phyloP scores from a whole-genome alignment of 2,797 vertebrate species.

The Helostoma temminkii region DNA sequence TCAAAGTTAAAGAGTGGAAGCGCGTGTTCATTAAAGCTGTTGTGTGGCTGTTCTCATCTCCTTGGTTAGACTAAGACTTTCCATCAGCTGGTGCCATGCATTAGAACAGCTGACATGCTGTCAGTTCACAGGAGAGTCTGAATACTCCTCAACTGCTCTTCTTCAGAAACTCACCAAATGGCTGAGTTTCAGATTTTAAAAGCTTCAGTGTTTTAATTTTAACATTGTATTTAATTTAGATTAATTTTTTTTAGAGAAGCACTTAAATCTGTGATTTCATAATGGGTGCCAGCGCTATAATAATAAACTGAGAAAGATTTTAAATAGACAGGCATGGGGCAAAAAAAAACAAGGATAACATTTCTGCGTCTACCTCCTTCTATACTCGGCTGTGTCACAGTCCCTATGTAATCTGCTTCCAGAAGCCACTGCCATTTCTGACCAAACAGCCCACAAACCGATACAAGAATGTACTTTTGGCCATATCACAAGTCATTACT shows the following conservation, averaged over 20 bases:
- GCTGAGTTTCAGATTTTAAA: conserved; percentile 2
- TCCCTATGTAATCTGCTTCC: not conserved
- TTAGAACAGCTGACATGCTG: conserved; percentile 79
- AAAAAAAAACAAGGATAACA: conserved; percentile 29
- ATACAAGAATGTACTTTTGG: conserved; percentile 13
- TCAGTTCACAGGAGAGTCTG: conserved; percentile 47
- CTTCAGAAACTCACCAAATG: conserved; percentile 16
- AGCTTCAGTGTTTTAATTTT: not conserved
- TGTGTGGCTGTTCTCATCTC: conserved; percentile 28
- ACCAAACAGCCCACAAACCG: conserved; percentile 15
- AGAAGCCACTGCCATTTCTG: conserved; percentile 1
- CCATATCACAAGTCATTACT: not conserved
- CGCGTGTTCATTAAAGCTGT: conserved; percentile 29
- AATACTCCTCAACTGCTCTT: conserved; percentile 32
- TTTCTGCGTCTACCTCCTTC: conserved; percentile 41
- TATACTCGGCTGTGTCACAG: conserved; percentile 42
- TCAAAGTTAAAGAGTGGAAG: not conserved
- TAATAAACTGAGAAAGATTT: conserved; percentile 58
- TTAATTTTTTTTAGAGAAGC: not conserved
- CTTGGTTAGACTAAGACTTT: conserved; percentile 72
- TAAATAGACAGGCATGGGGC: conserved; percentile 58
- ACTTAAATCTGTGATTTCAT: conserved; percentile 25
- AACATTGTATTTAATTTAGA: not conserved
- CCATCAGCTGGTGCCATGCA: conserved; percentile 80
- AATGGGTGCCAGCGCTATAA: conserved; percentile 28